A percentile compares a stretch with the other conserved stretches of the same genome.
Evolutionary conservation across 2,888 invertebrate genomes (phyloP).

Genomic region (Diaprepes abbreviatus): DNA sequence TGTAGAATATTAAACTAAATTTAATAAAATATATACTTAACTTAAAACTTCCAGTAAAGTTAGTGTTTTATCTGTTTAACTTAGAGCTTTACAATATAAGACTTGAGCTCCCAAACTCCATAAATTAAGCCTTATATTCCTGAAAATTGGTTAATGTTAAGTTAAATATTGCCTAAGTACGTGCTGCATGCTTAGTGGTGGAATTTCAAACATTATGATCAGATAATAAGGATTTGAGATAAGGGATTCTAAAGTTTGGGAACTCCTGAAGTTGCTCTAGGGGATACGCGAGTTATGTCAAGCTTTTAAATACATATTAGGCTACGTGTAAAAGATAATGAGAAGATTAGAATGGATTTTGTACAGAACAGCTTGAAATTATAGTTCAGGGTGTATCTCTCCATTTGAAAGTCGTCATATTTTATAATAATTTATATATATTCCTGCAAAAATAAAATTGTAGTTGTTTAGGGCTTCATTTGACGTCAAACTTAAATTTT

Average conservation of each 20-base stretch:
- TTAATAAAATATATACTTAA: too few relatives aligned
- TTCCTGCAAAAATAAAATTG: too few relatives aligned
- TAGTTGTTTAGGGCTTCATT: too few relatives aligned
- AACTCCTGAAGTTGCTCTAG: slow-evolving; percentile 17
- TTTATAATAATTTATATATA: too few relatives aligned
- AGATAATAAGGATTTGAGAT: slow-evolving; percentile 38
- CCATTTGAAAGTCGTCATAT: not conserved
- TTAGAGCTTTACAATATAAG: slow-evolving; percentile 19
- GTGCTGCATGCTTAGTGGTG: slow-evolving; percentile 31
- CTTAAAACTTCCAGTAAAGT: not conserved
- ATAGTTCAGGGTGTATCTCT: not conserved
- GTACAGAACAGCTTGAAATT: too few relatives aligned
- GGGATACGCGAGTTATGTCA: slow-evolving; percentile 14
- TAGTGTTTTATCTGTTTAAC: slow-evolving; percentile 13
- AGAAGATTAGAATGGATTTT: not conserved
- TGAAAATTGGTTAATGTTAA: slow-evolving; percentile 31
- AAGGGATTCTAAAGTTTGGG: slow-evolving; percentile 7
- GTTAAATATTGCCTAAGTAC: slow-evolving; percentile 38
- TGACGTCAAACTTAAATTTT: too few relatives aligned
- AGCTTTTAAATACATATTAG: slow-evolving; percentile 12
- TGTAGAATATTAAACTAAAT: too few relatives aligned
- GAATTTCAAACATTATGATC: slow-evolving; percentile 5
- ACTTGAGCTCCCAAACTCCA: slow-evolving; percentile 12
- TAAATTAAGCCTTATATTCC: slow-evolving; percentile 26
- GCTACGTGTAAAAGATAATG: slow-evolving; percentile 5